These are phyloP conservation scores for Athripsodes cinereus DNA, from an alignment of 2,888 invertebrate genomes.

Conservation along the genomic window DNA sequence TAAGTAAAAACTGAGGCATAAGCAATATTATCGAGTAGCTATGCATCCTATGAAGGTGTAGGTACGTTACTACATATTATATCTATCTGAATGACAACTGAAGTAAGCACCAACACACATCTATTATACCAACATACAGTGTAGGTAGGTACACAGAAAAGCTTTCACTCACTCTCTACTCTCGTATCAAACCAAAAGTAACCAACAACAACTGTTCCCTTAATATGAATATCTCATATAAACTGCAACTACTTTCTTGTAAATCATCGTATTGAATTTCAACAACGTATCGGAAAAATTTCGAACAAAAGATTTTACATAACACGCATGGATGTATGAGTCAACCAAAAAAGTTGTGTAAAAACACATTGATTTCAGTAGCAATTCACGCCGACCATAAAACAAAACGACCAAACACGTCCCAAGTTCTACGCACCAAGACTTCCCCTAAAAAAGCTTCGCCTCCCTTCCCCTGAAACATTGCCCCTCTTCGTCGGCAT, in stretches of 20 bases:
- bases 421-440: conserved; percentile 30
- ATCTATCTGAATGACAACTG: too few species aligned
- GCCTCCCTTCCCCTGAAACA: conserved; percentile 34
- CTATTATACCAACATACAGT: too few species aligned
- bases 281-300: neutral
- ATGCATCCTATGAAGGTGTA: too few species aligned
- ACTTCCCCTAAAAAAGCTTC: conserved; percentile 39
- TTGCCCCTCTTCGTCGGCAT: conserved; percentile 31
- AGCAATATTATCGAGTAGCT: too few species aligned
- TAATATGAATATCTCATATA: neutral
- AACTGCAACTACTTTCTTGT: neutral
- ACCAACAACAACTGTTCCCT: too few species aligned
- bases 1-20: too few species aligned
- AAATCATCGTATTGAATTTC: neutral
- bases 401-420: conserved; percentile 37
- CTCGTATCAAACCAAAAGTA: too few species aligned
- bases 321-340: neutral
- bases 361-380: conserved; percentile 4
- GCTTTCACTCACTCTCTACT: too few species aligned
- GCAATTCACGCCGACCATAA: conserved; percentile 4
- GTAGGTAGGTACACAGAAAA: too few species aligned
- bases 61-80: too few species aligned
- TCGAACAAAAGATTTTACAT: neutral
- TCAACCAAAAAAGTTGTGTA: neutral
- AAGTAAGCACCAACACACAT: too few species aligned